phyloP scores from a whole-genome alignment of 2,113 vertebrate genomes.

The Bujurquina vittata region DNA sequence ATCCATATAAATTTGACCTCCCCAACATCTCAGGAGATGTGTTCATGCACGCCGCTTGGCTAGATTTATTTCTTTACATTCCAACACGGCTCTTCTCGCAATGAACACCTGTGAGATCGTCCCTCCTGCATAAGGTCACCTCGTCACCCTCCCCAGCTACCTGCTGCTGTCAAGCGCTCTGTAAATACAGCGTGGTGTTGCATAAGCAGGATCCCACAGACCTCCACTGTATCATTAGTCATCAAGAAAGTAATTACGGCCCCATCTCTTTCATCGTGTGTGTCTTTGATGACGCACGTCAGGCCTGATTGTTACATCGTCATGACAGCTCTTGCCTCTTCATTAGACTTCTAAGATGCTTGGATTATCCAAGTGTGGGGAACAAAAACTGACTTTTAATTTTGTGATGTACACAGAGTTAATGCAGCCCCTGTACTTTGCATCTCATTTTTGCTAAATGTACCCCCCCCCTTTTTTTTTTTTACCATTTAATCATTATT shows the following conservation, averaged over 20 bases:
- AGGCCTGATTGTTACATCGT: neutral
- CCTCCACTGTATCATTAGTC: neutral
- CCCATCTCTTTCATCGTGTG: neutral
- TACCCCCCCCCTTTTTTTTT: too few relatives aligned
- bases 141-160: neutral
- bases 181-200: neutral
- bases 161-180: neutral
- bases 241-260: neutral
- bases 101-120: neutral
- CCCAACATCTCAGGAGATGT: neutral
- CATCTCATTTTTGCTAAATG: neutral
- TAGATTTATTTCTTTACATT: neutral
- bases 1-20: neutral
- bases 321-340: neutral
- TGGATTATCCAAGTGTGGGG: neutral
- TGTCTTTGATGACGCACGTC: constrained; percentile 4
- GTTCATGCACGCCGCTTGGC: neutral
- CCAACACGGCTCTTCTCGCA: neutral
- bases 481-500: neutral
- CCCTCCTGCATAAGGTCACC: neutral
- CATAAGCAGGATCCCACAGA: constrained; percentile 5
- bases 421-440: neutral
- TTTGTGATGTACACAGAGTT: neutral
- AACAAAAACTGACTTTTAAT: neutral
- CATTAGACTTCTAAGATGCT: neutral